Percentiles rank a stretch among this genome's conserved stretches.
Evolutionary conservation across 2,797 vertebrate genomes (phyloP).

Genomic region (Eidolon dupreanum): DNA sequence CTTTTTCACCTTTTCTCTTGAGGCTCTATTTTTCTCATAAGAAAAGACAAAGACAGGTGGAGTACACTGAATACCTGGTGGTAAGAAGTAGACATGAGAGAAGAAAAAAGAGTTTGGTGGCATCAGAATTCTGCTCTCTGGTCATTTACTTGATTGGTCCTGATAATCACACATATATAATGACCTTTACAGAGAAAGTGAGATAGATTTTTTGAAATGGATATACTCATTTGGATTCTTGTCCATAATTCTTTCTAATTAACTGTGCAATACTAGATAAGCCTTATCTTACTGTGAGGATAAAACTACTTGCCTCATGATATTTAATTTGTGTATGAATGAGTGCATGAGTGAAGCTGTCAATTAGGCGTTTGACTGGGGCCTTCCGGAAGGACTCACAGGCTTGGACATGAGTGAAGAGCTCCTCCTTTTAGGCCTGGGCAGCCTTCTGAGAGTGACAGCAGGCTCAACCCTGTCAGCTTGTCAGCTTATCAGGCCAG

Average conservation of each 20-base stretch:
- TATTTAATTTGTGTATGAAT: background rate
- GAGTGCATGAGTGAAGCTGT: constrained; percentile 84
- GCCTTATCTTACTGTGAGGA: background rate
- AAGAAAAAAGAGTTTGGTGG: background rate
- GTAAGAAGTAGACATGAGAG: background rate
- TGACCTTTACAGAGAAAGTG: background rate
- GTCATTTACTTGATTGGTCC: background rate
- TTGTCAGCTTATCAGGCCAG: constrained; percentile 82
- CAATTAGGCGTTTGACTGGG: constrained; percentile 90
- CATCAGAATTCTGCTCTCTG: background rate
- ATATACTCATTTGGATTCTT: background rate
- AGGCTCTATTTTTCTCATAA: background rate
- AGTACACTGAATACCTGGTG: background rate
- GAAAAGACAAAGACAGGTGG: background rate
- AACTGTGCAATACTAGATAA: background rate
- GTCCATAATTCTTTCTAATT: background rate
- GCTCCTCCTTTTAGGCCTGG: constrained; percentile 84
- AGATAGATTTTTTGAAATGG: background rate
- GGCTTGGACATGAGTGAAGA: constrained; percentile 92
- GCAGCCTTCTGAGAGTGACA: constrained; percentile 91
- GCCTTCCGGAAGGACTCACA: constrained; percentile 92
- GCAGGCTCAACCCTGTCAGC: constrained; percentile 87
- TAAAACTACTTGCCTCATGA: background rate
- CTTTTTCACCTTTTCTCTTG: background rate
- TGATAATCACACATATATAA: background rate